These are phyloP conservation scores for Escarpia spicata DNA, from an alignment of 2,888 invertebrate species.

Conservation along the genomic window DNA sequence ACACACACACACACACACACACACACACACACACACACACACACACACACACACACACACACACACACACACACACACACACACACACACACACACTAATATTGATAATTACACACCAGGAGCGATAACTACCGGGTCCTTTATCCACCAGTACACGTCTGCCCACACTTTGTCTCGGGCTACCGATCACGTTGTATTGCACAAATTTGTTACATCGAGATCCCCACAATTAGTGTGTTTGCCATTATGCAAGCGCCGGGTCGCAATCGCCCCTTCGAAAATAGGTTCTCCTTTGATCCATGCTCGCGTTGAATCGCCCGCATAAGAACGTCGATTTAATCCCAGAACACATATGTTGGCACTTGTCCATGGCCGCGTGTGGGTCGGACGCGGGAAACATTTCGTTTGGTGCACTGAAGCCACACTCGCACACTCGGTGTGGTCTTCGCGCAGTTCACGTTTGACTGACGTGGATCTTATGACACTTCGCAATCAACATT, in stretches of 20 bases:
- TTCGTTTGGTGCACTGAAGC: neutral
- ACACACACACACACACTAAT: neutral
- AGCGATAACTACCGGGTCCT: neutral
- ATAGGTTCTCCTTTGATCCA: neutral
- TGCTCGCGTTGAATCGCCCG: neutral
- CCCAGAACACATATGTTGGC: neutral
- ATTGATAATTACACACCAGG: neutral
- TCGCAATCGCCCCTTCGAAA: neutral
- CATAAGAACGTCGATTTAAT: too few relatives aligned
- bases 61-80: neutral
- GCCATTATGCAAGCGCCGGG: neutral
- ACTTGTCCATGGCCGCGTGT: neutral
- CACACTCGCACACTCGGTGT: neutral
- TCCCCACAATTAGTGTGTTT: neutral
- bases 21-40: neutral
- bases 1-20: neutral
- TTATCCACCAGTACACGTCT: neutral
- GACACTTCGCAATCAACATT: too few relatives aligned
- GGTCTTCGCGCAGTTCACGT: neutral
- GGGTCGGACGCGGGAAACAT: neutral
- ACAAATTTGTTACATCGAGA: neutral
- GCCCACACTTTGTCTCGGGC: neutral
- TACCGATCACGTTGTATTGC: neutral
- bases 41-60: neutral
- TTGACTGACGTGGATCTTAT: neutral